Conservation (phyloP, 2,888 invertebrate genomes). For the Pammene fasciana region DNA sequence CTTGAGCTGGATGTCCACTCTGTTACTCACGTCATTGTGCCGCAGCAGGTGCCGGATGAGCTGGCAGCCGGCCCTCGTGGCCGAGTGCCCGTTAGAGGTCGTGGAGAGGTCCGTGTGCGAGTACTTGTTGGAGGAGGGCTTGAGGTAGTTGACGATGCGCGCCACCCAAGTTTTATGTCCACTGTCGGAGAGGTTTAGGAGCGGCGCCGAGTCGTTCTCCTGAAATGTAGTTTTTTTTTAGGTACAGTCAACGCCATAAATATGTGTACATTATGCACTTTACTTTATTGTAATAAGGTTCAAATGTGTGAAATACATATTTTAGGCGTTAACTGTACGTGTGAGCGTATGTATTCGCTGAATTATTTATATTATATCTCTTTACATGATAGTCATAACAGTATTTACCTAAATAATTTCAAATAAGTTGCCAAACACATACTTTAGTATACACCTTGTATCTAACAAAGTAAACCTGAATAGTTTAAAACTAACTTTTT, state of each 20-base stretch:
- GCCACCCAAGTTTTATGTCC: slow-evolving; percentile 80
- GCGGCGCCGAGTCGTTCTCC: slow-evolving; percentile 65
- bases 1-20: too few species aligned
- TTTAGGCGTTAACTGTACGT: not conserved
- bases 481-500: too few species aligned
- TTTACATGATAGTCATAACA: too few species aligned
- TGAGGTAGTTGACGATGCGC: slow-evolving; percentile 91
- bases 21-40: slow-evolving; percentile 83
- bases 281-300: too few species aligned
- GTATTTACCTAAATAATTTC: too few species aligned
- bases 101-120: slow-evolving; percentile 90
- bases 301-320: too few species aligned
- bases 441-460: too few species aligned
- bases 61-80: slow-evolving; percentile 87
- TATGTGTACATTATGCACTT: too few species aligned
- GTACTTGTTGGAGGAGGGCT: slow-evolving; percentile 94
- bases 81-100: slow-evolving; percentile 83
- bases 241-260: too few species aligned
- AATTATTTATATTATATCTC: too few species aligned
- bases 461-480: too few species aligned
- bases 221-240: slow-evolving; percentile 46
- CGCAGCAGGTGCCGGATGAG: slow-evolving; percentile 89
- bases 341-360: not conserved
- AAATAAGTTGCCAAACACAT: too few species aligned
- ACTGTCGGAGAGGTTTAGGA: slow-evolving; percentile 72